Conservation (phyloP, 2,113 vertebrate species). For the Lophius piscatorius region DNA sequence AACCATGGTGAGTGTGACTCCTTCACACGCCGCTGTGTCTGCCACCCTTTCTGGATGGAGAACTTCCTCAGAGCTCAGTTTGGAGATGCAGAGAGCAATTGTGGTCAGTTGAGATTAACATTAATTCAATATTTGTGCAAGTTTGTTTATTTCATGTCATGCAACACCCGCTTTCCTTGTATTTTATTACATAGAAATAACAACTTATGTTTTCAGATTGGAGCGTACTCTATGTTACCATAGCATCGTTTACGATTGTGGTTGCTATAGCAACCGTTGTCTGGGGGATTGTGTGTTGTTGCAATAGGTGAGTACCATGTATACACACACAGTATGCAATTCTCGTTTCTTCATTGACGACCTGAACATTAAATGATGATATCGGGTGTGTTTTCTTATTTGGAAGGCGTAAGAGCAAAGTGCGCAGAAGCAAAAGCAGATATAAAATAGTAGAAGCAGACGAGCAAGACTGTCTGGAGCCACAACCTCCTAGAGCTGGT, state of each 20-base stretch:
- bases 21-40: slow-evolving; percentile 92
- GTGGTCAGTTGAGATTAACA: no score
- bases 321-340: background rate
- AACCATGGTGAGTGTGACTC: slow-evolving; percentile 93
- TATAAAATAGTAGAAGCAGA: slow-evolving; percentile 96
- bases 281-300: slow-evolving; percentile 93
- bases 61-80: slow-evolving; percentile 91
- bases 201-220: slow-evolving; percentile 85
- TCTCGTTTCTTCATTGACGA: background rate
- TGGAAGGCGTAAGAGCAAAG: slow-evolving; percentile 88
- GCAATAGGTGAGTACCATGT: slow-evolving; percentile 83
- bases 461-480: slow-evolving; percentile 89
- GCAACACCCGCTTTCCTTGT: background rate
- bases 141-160: no score
- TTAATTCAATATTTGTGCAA: no score
- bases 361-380: background rate
- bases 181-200: background rate
- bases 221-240: slow-evolving; percentile 97
- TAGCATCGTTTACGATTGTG: slow-evolving; percentile 92
- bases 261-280: slow-evolving; percentile 88
- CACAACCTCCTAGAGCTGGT: slow-evolving; percentile 90
- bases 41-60: slow-evolving; percentile 99
- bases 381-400: background rate
- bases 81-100: slow-evolving; percentile 93
- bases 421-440: slow-evolving; percentile 90